Evolutionary conservation across 53 echinoderm and acorn worm species (phyloP), one percentile per base, ranked within the genome.

Genomic region (Echinometra lucunter): DNA sequence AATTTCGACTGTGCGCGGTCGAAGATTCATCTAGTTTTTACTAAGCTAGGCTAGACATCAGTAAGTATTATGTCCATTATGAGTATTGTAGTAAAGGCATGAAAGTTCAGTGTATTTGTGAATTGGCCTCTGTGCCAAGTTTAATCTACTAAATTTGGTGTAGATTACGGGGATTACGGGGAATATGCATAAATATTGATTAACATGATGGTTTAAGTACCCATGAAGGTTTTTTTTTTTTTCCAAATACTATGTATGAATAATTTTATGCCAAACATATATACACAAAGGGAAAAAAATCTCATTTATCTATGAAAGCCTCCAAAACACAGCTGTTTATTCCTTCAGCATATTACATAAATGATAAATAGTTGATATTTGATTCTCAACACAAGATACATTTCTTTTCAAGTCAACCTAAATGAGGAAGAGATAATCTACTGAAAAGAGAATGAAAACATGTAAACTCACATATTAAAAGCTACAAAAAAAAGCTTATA

Each of bases 291-390:
- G 0, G 19, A 17, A 40, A 78, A 12, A 78, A 16, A 38, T 38
- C 38, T 35, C 23, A 42, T 40, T 40, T 42, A 18, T 78, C 42
- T 38, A 38, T 78, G 78, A 78, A 78, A 78, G 42, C 40, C 78
- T 78, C 78, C 35, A 78, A 78, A 78, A 42, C 78, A 78, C 78
- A 23, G 78, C 78, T 78, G 78, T 78, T 78, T 78, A 78, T 78
- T 78, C 42, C 42, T 72, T 78, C 42, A 78, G 78, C 78, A 78
- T 78, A 78, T 78, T 78, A 78, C 78, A 78, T 42, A 42, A 69
- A 42, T 78, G 78, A 78, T 78, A 40, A 75, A 75, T 40, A 78
- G 42, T 78, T 78, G 78, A 78, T 78, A 78, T 21, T 78, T 21
- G 42, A 78, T 19, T 78, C 78, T 78, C 19, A 78, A 78, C 69